phyloP scores from a whole-genome alignment of 2,113 vertebrate genomes.

The Psittacus erithacus region DNA sequence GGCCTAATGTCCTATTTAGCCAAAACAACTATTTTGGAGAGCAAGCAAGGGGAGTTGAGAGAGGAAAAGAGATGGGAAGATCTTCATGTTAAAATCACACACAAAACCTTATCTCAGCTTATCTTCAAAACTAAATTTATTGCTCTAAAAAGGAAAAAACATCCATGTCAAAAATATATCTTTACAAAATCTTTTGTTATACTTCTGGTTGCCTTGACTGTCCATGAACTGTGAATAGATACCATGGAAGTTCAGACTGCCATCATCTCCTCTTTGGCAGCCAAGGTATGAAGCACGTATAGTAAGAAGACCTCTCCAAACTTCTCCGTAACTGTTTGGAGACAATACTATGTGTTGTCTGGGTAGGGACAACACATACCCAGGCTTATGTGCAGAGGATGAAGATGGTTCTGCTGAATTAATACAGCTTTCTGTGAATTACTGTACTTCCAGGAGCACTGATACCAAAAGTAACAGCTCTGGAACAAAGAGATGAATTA shows the following conservation, averaged over 20 bases:
- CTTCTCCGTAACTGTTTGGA: not conserved
- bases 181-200: not conserved
- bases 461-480: not conserved
- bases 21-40: not conserved
- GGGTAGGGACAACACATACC: not conserved
- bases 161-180: not conserved
- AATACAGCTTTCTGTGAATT: not conserved
- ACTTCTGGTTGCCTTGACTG: not conserved
- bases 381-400: not conserved
- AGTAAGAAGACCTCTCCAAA: not conserved
- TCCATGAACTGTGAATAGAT: not conserved
- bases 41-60: not conserved
- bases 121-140: not conserved
- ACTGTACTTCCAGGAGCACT: accelerated
- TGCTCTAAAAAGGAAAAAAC: not conserved
- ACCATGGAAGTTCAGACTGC: not conserved
- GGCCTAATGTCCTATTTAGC: not conserved
- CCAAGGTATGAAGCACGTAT: not conserved
- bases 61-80: not conserved
- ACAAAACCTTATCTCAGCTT: not conserved
- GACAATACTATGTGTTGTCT: not conserved
- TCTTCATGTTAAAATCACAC: not conserved
- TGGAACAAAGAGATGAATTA: not conserved
- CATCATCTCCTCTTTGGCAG: not conserved
- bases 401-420: not conserved